Percentiles rank a stretch among this genome's conserved stretches.
Conservation (phyloP, 1,140 invertebrate genomes). For the Drosophila prosaltans region DNA sequence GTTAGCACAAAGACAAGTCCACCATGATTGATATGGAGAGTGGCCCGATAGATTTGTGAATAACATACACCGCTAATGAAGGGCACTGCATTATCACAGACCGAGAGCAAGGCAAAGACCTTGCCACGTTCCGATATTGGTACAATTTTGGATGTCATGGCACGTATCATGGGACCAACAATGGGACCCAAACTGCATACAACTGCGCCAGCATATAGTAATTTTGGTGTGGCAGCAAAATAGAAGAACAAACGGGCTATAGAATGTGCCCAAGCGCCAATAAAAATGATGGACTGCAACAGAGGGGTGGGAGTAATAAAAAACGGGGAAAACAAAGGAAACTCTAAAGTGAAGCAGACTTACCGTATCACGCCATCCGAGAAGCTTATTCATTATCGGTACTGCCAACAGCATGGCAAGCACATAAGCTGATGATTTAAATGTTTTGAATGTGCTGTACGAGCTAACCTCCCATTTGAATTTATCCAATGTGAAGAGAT, state of each 20-base stretch:
- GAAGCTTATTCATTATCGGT: conserved; percentile 87
- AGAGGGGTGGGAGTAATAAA: too few relatives aligned
- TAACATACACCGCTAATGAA: conserved; percentile 88
- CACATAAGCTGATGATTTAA: conserved; percentile 87
- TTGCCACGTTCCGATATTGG: conserved; percentile 89
- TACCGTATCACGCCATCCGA: conserved; percentile 88
- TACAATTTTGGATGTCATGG: conserved; percentile 90
- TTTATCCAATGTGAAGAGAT: conserved; percentile 87
- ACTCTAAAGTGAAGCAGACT: conserved; percentile 21
- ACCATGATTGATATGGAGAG: conserved; percentile 84
- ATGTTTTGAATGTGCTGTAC: conserved; percentile 88
- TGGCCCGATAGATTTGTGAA: conserved; percentile 88
- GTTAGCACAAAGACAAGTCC: conserved; percentile 88
- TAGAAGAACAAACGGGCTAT: conserved; percentile 87
- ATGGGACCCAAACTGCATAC: conserved; percentile 88
- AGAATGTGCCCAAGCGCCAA: conserved; percentile 88
- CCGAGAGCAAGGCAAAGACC: conserved; percentile 88
- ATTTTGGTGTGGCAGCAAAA: conserved; percentile 83
- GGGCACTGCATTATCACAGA: conserved; percentile 90
- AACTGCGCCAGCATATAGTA: conserved; percentile 87
- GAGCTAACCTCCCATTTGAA: conserved; percentile 87
- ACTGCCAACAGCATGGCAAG: conserved; percentile 87
- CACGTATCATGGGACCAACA: conserved; percentile 89
- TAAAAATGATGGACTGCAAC: conserved; percentile 86
- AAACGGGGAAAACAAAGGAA: too few relatives aligned